Conservation (phyloP, 2,797 vertebrate genomes). For the Anniella stebbinsi region DNA sequence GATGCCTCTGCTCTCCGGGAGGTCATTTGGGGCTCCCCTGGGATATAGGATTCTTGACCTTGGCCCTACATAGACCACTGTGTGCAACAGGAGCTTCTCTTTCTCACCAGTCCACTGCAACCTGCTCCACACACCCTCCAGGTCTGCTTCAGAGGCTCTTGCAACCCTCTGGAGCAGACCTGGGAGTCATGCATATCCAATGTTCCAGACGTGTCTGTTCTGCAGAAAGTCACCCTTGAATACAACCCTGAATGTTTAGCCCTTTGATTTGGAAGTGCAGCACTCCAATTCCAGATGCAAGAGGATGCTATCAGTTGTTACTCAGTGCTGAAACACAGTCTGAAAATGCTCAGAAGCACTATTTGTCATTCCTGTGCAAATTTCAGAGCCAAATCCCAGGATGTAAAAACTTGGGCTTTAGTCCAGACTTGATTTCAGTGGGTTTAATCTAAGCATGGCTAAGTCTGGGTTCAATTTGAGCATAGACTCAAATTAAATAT, state of each 20-base stretch:
- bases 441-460: background rate
- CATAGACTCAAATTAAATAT: background rate
- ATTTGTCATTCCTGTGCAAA: background rate
- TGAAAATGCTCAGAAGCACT: background rate
- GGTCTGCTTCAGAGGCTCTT: too few species aligned
- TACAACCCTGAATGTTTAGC: background rate
- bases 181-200: too few species aligned
- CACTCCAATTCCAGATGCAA: background rate
- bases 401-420: background rate
- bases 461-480: background rate
- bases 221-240: too few species aligned
- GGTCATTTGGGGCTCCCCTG: too few species aligned
- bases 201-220: too few species aligned
- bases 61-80: too few species aligned
- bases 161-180: too few species aligned
- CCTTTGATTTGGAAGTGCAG: background rate
- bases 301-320: background rate
- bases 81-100: too few species aligned
- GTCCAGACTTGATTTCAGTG: background rate
- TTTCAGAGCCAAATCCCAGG: background rate
- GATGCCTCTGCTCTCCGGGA: too few species aligned
- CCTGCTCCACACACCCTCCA: too few species aligned
- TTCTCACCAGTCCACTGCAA: too few species aligned
- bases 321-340: background rate
- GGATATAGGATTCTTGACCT: too few species aligned